phyloP scores from a whole-genome alignment of 2,797 vertebrate genomes.

The Amniataba percoides region DNA sequence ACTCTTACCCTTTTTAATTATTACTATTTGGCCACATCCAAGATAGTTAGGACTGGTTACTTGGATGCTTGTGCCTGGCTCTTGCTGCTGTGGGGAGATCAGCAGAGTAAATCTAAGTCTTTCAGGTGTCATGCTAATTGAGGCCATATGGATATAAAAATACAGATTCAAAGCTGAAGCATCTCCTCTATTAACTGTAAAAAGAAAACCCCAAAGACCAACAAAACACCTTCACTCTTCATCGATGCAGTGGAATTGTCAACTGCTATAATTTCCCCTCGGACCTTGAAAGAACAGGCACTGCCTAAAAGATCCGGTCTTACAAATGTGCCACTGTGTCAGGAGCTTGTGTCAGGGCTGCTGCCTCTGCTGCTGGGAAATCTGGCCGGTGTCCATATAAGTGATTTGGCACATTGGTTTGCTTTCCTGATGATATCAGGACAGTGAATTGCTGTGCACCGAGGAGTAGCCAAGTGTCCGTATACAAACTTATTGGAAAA shows the following conservation, averaged over 20 bases:
- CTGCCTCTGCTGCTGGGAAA: slow-evolving; percentile 39
- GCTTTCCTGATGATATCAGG: slow-evolving; percentile 62
- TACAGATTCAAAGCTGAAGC: slow-evolving; percentile 15
- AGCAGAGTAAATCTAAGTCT: slow-evolving; percentile 26
- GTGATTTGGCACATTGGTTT: slow-evolving; percentile 60
- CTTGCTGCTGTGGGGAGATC: slow-evolving; percentile 37
- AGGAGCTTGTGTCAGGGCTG: slow-evolving; percentile 41
- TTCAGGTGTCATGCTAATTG: slow-evolving; percentile 7
- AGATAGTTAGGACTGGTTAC: slow-evolving; percentile 31
- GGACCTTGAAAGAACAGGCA: slow-evolving; percentile 35
- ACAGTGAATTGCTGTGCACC: slow-evolving; percentile 45
- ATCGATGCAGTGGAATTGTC: slow-evolving; percentile 42
- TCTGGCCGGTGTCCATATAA: slow-evolving; percentile 41
- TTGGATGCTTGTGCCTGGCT: slow-evolving; percentile 41
- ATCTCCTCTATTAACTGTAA: slow-evolving; percentile 21
- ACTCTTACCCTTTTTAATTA: background rate
- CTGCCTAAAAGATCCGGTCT: slow-evolving; percentile 51
- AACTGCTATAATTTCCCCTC: slow-evolving; percentile 49
- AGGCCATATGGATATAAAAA: slow-evolving; percentile 15
- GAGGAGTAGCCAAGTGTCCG: slow-evolving; percentile 58
- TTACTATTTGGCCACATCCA: background rate
- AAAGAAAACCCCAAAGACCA: slow-evolving; percentile 27
- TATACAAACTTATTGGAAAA: slow-evolving; percentile 61
- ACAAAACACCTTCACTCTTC: slow-evolving; percentile 26
- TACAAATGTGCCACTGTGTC: slow-evolving; percentile 54